Conservation (phyloP, 2,888 invertebrate genomes). For the Atethmia centrago region DNA sequence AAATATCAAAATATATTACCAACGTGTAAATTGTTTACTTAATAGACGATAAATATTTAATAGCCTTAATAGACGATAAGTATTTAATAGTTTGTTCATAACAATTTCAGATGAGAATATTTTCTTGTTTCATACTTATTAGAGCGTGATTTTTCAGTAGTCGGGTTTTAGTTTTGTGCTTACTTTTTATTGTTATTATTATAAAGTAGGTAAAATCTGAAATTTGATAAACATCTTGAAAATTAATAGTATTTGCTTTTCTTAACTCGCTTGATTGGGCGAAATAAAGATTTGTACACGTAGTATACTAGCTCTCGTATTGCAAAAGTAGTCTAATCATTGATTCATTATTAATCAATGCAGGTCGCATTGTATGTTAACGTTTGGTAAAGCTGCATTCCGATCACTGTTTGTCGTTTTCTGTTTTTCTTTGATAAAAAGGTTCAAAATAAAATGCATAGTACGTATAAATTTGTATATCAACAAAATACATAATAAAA, state of each 20-base stretch:
- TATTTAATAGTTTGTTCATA: too few species aligned
- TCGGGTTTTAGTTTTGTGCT: too few species aligned
- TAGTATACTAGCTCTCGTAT: not conserved
- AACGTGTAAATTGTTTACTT: too few species aligned
- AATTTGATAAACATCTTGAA: not conserved
- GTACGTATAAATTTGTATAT: slow-evolving; percentile 53
- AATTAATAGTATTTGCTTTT: not conserved
- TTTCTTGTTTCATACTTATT: too few species aligned
- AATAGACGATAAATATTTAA: too few species aligned
- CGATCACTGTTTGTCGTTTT: not conserved
- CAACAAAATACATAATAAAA: slow-evolving; percentile 66
- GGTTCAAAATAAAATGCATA: slow-evolving; percentile 20
- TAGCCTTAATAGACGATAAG: too few species aligned
- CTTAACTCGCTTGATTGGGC: not conserved
- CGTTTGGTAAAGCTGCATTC: slow-evolving; percentile 20
- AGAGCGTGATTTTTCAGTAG: too few species aligned
- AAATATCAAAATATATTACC: too few species aligned
- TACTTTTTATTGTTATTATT: not conserved
- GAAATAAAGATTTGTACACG: not conserved
- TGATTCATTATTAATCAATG: slow-evolving; percentile 31
- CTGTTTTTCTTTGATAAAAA: not conserved
- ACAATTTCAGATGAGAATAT: too few species aligned
- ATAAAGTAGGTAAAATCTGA: not conserved
- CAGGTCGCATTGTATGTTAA: slow-evolving; percentile 27
- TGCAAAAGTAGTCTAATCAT: slow-evolving; percentile 5